These are phyloP conservation scores for Apaloderma vittatum DNA, from an alignment of 2,113 vertebrate species.

Conservation along the genomic window DNA sequence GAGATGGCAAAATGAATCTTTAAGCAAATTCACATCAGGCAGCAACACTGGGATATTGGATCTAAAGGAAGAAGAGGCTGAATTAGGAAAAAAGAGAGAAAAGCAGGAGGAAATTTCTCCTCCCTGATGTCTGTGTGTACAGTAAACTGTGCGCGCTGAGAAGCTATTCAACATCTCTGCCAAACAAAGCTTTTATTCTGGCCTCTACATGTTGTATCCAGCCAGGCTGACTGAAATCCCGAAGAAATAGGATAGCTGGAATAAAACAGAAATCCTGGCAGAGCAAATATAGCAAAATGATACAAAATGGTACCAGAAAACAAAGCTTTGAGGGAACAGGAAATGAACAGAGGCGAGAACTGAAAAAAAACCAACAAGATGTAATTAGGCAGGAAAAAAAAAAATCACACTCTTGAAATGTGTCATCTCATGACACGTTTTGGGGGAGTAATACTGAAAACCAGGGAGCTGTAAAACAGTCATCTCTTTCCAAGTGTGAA, in stretches of 20 bases:
- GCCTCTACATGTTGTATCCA: background rate
- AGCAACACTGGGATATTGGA: background rate
- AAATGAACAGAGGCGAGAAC: background rate
- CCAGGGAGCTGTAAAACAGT: background rate
- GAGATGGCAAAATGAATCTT: background rate
- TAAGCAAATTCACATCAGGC: background rate
- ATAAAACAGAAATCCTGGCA: background rate
- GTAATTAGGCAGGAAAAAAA: background rate
- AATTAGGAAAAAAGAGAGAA: background rate
- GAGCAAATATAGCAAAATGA: background rate
- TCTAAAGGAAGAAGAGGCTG: background rate
- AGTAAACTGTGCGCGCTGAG: background rate
- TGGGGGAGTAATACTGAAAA: background rate
- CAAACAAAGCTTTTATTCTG: background rate
- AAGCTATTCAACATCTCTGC: background rate
- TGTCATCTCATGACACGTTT: background rate
- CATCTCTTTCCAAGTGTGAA: background rate
- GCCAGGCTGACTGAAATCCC: background rate
- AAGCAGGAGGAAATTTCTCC: background rate
- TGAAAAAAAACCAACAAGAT: background rate
- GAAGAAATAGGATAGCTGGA: background rate
- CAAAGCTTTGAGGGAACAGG: no score
- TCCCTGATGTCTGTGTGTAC: background rate
- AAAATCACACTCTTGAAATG: fast-evolving
- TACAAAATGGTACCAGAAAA: background rate